Conservation (phyloP, 2,113 vertebrate species). For the Xiphophorus hellerii region DNA sequence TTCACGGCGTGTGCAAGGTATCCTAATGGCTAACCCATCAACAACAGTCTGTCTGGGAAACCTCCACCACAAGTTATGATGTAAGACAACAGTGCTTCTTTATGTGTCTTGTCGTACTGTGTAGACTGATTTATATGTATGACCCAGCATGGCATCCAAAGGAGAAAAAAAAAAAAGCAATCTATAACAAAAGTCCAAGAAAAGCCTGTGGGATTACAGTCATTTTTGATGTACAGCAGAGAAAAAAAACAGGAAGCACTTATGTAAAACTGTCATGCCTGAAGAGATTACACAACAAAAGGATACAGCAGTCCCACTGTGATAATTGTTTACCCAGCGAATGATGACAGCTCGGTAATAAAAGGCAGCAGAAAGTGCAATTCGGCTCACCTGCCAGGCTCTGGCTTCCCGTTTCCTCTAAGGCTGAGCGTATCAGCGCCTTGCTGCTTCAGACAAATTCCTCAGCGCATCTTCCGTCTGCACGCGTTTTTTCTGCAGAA, state of each 20-base stretch:
- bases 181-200: neutral
- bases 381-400: slow-evolving; percentile 44
- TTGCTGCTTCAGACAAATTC: slow-evolving; percentile 22
- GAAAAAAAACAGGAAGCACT: neutral
- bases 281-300: neutral
- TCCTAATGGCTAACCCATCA: neutral
- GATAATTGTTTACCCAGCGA: neutral
- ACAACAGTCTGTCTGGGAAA: neutral
- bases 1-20: neutral
- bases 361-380: neutral
- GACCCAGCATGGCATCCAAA: neutral
- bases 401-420: slow-evolving; percentile 1
- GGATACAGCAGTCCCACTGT: neutral
- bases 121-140: neutral
- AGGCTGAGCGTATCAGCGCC: neutral
- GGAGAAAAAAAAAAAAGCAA: neutral
- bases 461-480: slow-evolving; percentile 13
- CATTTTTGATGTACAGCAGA: neutral
- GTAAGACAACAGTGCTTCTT: neutral
- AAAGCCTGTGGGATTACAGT: neutral
- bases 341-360: neutral
- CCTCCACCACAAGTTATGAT: neutral
- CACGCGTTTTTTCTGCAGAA: slow-evolving; percentile 35
- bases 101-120: neutral
- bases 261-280: neutral